Percentiles rank a stretch among this genome's conserved stretches.
Conservation (phyloP, 2,888 invertebrate species). For the Vandiemenella viatica region DNA sequence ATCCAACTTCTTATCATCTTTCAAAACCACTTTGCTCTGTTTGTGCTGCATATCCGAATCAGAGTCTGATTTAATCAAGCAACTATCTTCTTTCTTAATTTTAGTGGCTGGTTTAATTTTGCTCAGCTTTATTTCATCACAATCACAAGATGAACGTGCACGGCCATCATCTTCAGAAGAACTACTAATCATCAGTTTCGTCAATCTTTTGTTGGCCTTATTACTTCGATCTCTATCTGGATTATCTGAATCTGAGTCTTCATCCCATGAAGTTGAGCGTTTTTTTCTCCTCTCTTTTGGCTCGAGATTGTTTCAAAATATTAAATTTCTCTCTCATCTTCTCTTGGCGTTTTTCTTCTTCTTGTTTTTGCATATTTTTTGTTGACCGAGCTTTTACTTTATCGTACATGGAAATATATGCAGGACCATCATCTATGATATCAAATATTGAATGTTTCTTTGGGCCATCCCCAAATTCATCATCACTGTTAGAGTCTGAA, state of each 20-base stretch:
- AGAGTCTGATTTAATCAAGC: slow-evolving; percentile 15
- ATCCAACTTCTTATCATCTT: slow-evolving; percentile 19
- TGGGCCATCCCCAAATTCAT: slow-evolving; percentile 30
- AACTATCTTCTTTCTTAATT: slow-evolving; percentile 14
- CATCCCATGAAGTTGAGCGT: slow-evolving; percentile 75
- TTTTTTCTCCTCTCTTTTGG: slow-evolving; percentile 80
- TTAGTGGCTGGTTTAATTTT: slow-evolving; percentile 5
- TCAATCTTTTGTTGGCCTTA: slow-evolving; percentile 22
- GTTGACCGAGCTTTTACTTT: slow-evolving; percentile 89
- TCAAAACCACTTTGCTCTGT: background rate
- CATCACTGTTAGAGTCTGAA: slow-evolving; percentile 43
- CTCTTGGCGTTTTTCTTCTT: slow-evolving; percentile 71
- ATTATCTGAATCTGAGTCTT: slow-evolving; percentile 52
- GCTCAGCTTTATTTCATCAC: slow-evolving; percentile 8
- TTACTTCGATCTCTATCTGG: slow-evolving; percentile 24
- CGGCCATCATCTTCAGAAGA: slow-evolving; percentile 39
- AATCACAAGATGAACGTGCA: slow-evolving; percentile 20
- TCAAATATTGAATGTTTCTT: slow-evolving; percentile 86
- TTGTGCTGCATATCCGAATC: slow-evolving; percentile 11
- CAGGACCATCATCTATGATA: slow-evolving; percentile 74
- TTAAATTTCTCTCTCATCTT: slow-evolving; percentile 82
- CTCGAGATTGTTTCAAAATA: slow-evolving; percentile 72
- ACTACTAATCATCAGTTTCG: slow-evolving; percentile 33
- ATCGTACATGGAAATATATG: slow-evolving; percentile 94
- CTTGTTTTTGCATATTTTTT: slow-evolving; percentile 84